Evolutionary conservation across 2,113 vertebrate species (phyloP).

Genomic region (Fulmarus glacialis): DNA sequence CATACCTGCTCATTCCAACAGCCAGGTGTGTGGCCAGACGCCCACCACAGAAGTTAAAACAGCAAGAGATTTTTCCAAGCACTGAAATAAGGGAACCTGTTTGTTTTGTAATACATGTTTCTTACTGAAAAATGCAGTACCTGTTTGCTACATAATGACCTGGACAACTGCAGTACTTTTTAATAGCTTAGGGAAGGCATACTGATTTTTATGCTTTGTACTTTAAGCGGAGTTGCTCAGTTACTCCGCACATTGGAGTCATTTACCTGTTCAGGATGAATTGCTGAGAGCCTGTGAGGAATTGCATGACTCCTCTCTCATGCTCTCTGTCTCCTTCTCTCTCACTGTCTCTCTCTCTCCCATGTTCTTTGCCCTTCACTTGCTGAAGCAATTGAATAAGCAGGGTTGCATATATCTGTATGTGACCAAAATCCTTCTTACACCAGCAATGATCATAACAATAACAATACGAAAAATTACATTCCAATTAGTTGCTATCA

Average conservation of each 20-base stretch:
- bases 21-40: not conserved
- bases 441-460: not conserved
- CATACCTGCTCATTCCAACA: not conserved
- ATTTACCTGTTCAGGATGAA: slow-evolving; percentile 9
- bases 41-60: not conserved
- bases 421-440: not conserved
- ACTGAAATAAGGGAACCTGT: not conserved
- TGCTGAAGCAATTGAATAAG: not conserved
- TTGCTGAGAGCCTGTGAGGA: not conserved
- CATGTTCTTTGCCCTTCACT: not conserved
- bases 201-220: slow-evolving; percentile 28
- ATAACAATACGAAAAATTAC: not conserved
- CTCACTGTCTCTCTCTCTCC: not conserved
- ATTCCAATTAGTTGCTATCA: not conserved
- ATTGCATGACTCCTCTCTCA: not conserved
- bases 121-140: not conserved
- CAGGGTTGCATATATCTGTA: not conserved
- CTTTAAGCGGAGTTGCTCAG: not conserved
- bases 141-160: not conserved
- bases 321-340: not conserved
- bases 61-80: not conserved
- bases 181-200: not conserved
- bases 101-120: not conserved
- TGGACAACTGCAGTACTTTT: not conserved
- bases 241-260: not conserved